Evolutionary conservation across 23 tunicate species (phyloP).

Genomic region (Diplosoma virens): DNA sequence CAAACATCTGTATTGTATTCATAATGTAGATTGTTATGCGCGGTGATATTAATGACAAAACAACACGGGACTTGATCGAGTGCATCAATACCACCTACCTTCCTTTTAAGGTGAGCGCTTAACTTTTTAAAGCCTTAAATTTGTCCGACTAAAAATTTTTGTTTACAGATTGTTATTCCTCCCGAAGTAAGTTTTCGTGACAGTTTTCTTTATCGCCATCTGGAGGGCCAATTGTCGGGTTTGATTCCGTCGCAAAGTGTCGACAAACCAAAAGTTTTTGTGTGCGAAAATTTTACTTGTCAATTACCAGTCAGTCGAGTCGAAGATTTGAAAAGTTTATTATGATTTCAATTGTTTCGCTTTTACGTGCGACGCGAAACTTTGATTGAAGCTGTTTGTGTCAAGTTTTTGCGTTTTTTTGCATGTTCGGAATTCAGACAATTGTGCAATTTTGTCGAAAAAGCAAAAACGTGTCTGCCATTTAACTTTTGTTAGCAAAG

Average conservation of each 20-base stretch:
- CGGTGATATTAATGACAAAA: constrained; percentile 3
- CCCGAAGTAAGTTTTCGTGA: neutral
- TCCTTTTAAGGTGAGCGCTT: constrained; percentile 30
- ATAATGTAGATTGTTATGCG: constrained; percentile 36
- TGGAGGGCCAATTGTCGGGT: constrained; percentile 22
- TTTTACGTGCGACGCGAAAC: neutral
- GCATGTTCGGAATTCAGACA: no score
- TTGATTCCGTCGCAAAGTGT: constrained; percentile 12
- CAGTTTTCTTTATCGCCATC: constrained; percentile 41
- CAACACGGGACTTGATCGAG: constrained; percentile 1
- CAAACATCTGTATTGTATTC: no score
- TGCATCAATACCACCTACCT: constrained; percentile 12
- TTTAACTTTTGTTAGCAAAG: no score
- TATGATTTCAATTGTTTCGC: neutral
- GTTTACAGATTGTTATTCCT: constrained; percentile 30
- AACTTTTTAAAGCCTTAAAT: neutral
- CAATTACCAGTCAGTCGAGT: constrained; percentile 30
- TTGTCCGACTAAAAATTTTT: neutral
- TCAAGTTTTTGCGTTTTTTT: neutral
- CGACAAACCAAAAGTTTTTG: constrained; percentile 23
- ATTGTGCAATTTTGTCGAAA: no score
- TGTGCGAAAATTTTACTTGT: constrained; percentile 51
- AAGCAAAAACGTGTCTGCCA: no score
- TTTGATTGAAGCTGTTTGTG: neutral
- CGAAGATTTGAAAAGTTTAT: constrained; percentile 7